Evolutionary conservation across 2,888 invertebrate species (phyloP).

Genomic region (Dicyrtoma fusca): DNA sequence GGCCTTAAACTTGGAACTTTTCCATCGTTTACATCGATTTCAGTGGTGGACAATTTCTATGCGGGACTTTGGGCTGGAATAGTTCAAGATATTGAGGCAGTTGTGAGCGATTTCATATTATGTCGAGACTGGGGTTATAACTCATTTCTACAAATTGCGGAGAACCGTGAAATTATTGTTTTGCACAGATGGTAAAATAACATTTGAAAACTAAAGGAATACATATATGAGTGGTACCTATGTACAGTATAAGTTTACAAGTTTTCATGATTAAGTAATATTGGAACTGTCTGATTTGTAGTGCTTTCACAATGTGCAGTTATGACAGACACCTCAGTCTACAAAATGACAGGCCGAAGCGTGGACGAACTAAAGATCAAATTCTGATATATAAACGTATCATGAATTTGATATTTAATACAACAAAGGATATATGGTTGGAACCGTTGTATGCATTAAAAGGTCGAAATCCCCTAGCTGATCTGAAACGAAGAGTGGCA

Average conservation of each 20-base stretch:
- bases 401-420: conserved; percentile 18
- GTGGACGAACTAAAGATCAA: conserved; percentile 20
- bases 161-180: conserved; percentile 13
- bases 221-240: too few species aligned
- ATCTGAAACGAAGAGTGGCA: conserved; percentile 32
- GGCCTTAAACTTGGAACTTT: not conserved
- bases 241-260: too few species aligned
- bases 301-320: conserved; percentile 13
- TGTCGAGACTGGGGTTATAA: conserved; percentile 24
- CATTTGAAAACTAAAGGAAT: too few species aligned
- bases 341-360: not conserved
- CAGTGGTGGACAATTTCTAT: conserved; percentile 28
- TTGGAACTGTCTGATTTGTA: not conserved
- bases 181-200: conserved; percentile 31
- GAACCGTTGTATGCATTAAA: conserved; percentile 1
- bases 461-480: not conserved
- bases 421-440: conserved; percentile 31
- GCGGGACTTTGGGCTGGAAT: conserved; percentile 34
- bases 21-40: conserved; percentile 9
- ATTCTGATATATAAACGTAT: not conserved
- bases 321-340: not conserved
- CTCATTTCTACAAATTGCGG: conserved; percentile 21
- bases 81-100: conserved; percentile 27
- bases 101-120: conserved; percentile 22
- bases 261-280: not conserved